A percentile compares a stretch with the other conserved stretches of the same genome.
phyloP scores from a whole-genome alignment of 92 coral and sea anemone species.

The Actinernus sp. region DNA sequence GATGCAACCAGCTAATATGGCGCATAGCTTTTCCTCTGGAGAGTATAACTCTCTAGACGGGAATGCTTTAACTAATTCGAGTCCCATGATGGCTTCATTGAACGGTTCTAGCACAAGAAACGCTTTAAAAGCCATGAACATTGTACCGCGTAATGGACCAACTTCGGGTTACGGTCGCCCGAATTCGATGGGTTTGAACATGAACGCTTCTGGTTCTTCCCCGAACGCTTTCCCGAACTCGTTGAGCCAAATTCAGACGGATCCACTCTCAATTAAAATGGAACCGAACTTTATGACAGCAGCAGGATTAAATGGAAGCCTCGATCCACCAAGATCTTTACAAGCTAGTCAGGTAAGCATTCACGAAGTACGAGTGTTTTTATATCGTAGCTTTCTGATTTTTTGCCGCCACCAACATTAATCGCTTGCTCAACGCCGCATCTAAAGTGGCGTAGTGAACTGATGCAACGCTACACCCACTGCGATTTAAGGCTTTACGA shows the following conservation, averaged over 20 bases:
- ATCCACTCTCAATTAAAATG: constrained; percentile 68
- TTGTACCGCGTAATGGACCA: constrained; percentile 74
- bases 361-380: constrained; percentile 7
- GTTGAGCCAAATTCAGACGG: constrained; percentile 71
- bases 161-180: constrained; percentile 74
- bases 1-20: constrained; percentile 63
- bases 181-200: constrained; percentile 55
- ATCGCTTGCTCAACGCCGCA: constrained; percentile 1
- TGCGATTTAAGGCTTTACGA: not conserved
- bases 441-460: not conserved
- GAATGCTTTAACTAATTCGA: constrained; percentile 74
- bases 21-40: constrained; percentile 70
- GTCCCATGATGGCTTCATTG: constrained; percentile 81
- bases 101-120: constrained; percentile 86
- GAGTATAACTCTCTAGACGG: constrained; percentile 86
- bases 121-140: constrained; percentile 68
- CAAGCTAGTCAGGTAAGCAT: constrained; percentile 91
- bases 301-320: constrained; percentile 86
- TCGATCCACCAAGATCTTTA: constrained; percentile 70
- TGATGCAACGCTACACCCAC: not conserved
- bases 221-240: constrained; percentile 72
- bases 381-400: constrained; percentile 2
- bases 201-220: constrained; percentile 73
- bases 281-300: constrained; percentile 72
- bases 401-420: constrained; percentile 50